These are phyloP conservation scores for Ctenochaetus hawaiiensis DNA, from an alignment of 2,797 vertebrate genomes.

Conservation along the genomic window DNA sequence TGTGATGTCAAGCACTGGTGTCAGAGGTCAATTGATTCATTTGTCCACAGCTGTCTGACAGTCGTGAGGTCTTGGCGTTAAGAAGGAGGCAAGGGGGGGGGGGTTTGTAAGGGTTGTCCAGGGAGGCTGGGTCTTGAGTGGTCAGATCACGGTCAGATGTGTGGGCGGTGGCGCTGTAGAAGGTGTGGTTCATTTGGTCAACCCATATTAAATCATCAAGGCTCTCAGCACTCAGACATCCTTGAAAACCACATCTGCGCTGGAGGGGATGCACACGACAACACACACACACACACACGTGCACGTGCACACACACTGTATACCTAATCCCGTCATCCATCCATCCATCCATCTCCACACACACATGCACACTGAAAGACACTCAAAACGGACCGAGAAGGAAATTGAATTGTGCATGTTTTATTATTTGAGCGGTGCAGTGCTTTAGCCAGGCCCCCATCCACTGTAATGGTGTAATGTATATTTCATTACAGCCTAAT, in stretches of 20 bases:
- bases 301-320: constrained; percentile 43
- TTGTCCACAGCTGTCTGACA: constrained; percentile 74
- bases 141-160: constrained; percentile 64
- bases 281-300: constrained; percentile 41
- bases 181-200: constrained; percentile 84
- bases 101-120: constrained; percentile 26
- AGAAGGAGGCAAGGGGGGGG: not conserved
- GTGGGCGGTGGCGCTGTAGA: constrained; percentile 55
- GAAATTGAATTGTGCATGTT: constrained; percentile 91
- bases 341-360: constrained; percentile 28
- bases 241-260: constrained; percentile 80
- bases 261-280: constrained; percentile 41
- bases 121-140: constrained; percentile 53
- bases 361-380: constrained; percentile 60
- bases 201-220: constrained; percentile 83
- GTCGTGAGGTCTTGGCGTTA: constrained; percentile 37
- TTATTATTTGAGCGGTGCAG: constrained; percentile 89
- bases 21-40: constrained; percentile 82
- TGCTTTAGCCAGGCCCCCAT: constrained; percentile 84
- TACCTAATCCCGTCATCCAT: constrained; percentile 55
- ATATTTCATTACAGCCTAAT: constrained; percentile 92
- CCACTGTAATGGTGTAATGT: constrained; percentile 89
- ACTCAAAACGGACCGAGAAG: constrained; percentile 82
- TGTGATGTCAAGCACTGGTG: constrained; percentile 70
- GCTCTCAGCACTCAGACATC: constrained; percentile 79